Base-by-base conservation (phyloP, 2,888 invertebrate genomes). In the Lasioglossum morio region DNA sequence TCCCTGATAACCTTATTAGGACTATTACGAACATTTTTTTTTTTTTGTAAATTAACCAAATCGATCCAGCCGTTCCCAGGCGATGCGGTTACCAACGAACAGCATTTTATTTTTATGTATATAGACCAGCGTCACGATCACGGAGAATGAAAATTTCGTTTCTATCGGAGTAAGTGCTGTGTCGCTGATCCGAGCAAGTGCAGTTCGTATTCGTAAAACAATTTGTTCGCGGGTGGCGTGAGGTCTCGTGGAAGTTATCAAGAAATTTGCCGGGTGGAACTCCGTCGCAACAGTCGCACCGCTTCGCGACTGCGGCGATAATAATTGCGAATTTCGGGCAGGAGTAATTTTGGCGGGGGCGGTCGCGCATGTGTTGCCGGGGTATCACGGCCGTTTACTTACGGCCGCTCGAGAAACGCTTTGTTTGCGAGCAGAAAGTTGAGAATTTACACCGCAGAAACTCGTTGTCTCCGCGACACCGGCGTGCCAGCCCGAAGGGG, bases 351-450 rank as follows among this genome's bases (percentile, higher is more conserved):
- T 53, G 34, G 27, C 48, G 27, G 30, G 48, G 7, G 53, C 23
- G n/a, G n/a, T 16, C 48, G 27, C 57, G 70, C 77, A 43, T 43
- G 40, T 60, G 57, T 43, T 74, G 34, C 34, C n/a, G n/a, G 16
- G 53, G 57, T 77, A 70, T 60, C 57, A 34, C 19, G 27, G 60
- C 14, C 34, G 14, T 27, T 70, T 75, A 76, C 76, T 85, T 79
- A 34, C 16, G 23, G 27, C 1, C 27, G 43, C 70, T 37, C 2
- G 57, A 53, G 77, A 27, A 79, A 19, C 53, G 72, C 48, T 83
- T 79, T 75, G 60, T 76, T 43, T 69, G 63, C 72, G 23, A 46
- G 57, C 43, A 4, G 48, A 81, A 79, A 86, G 66, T 85, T 86
- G 77, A 43, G 72, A 70, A 72, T 72, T 69, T 60, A 46, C 34